These are phyloP conservation scores for Oreonectes daqikongensis DNA, from an alignment of 2,797 vertebrate genomes.

Conservation along the genomic window DNA sequence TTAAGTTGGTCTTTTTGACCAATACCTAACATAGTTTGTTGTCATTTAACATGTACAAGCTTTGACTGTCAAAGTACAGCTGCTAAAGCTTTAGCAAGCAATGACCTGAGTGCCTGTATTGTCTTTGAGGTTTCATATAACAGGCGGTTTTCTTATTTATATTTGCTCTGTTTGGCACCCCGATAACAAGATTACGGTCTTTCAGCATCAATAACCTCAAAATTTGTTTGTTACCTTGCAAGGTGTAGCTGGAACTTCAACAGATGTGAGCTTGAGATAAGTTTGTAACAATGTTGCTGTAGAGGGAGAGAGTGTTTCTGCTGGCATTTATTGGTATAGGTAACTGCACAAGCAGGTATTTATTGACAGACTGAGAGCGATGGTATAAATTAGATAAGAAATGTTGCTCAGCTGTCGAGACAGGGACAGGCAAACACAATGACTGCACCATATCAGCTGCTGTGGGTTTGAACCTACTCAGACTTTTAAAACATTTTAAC, in stretches of 20 bases:
- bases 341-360: background rate
- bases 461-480: slow-evolving; percentile 56
- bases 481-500: no score
- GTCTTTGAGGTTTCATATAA: background rate
- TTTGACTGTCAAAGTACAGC: background rate
- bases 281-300: background rate
- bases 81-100: background rate
- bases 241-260: background rate
- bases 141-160: background rate
- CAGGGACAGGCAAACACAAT: background rate
- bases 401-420: background rate
- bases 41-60: slow-evolving; percentile 21
- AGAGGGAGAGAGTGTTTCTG: background rate
- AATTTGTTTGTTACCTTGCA: slow-evolving; percentile 8
- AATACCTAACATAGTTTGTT: slow-evolving; percentile 1
- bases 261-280: slow-evolving; percentile 8
- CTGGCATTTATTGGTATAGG: background rate
- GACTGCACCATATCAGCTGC: slow-evolving; percentile 19
- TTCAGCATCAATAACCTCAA: slow-evolving; percentile 18
- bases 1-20: background rate
- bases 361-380: background rate
- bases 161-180: slow-evolving; percentile 3
- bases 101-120: background rate
- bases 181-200: slow-evolving; percentile 8
- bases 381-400: slow-evolving; percentile 2